Evolutionary conservation across 2,113 vertebrate species (phyloP).

Genomic region (Pundamilia nyererei): DNA sequence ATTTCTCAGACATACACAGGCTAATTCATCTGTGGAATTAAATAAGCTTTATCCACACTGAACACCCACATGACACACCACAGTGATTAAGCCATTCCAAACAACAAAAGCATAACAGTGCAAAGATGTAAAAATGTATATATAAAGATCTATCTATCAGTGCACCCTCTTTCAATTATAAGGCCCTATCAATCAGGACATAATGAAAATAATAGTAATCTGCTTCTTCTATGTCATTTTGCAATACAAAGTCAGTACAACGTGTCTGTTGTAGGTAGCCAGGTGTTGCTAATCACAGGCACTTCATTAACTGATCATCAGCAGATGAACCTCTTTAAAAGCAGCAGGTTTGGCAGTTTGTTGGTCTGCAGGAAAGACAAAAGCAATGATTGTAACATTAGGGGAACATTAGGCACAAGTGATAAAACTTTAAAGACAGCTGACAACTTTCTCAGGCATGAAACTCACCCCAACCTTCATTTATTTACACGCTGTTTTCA

Average conservation of each 20-base stretch:
- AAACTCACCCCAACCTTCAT: not conserved
- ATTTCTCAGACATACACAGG: not conserved
- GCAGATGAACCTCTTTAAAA: not conserved
- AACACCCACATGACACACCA: not conserved
- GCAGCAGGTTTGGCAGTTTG: not conserved
- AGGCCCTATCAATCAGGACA: not conserved
- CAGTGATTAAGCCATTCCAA: not conserved
- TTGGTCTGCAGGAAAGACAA: not conserved
- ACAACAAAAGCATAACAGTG: not conserved
- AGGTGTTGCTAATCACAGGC: not conserved
- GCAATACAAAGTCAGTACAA: not conserved
- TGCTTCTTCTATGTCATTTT: not conserved
- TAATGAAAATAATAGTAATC: not conserved
- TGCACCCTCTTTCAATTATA: not conserved
- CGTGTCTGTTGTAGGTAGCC: not conserved
- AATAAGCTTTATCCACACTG: not conserved
- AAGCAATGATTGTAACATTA: not conserved
- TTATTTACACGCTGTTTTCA: not conserved
- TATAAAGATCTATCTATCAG: not conserved
- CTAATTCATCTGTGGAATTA: not conserved
- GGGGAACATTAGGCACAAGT: not conserved
- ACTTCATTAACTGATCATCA: not conserved
- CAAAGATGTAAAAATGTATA: not conserved
- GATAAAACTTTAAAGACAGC: not conserved
- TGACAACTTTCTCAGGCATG: not conserved